Percentiles rank a stretch among this genome's conserved stretches.
Evolutionary conservation across 2,113 vertebrate species (phyloP).

Genomic region (Isichthys henryi): DNA sequence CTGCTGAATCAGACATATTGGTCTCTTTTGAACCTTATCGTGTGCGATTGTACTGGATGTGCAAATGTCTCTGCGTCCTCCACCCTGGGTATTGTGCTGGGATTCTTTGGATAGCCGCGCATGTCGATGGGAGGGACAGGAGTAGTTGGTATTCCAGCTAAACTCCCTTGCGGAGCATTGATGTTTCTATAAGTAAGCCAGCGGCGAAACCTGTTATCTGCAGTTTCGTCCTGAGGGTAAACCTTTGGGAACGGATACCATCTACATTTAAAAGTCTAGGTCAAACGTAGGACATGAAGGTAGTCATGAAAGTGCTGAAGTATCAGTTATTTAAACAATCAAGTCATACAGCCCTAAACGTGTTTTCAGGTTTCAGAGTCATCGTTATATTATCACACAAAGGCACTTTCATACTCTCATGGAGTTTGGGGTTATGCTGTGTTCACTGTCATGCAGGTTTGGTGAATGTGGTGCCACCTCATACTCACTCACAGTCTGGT

Average conservation of each 20-base stretch:
- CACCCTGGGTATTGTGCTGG: background rate
- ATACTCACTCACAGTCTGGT: background rate
- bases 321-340: background rate
- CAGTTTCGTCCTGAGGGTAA: background rate
- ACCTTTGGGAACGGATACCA: background rate
- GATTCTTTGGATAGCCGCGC: background rate
- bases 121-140: background rate
- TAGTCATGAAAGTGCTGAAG: background rate
- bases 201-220: background rate
- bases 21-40: background rate
- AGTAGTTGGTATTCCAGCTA: background rate
- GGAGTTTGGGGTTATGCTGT: background rate
- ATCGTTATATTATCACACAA: background rate
- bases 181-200: background rate
- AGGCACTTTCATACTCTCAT: background rate
- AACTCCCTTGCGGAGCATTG: background rate
- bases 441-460: background rate
- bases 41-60: background rate
- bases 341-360: background rate
- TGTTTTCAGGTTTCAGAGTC: background rate
- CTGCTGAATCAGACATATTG: background rate
- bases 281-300: background rate
- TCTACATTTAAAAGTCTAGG: background rate
- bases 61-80: background rate
- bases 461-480: background rate